A percentile compares a stretch with the other conserved stretches of the same genome.
phyloP scores from a whole-genome alignment of 2,888 invertebrate genomes.

The Dicyrtomina minuta region DNA sequence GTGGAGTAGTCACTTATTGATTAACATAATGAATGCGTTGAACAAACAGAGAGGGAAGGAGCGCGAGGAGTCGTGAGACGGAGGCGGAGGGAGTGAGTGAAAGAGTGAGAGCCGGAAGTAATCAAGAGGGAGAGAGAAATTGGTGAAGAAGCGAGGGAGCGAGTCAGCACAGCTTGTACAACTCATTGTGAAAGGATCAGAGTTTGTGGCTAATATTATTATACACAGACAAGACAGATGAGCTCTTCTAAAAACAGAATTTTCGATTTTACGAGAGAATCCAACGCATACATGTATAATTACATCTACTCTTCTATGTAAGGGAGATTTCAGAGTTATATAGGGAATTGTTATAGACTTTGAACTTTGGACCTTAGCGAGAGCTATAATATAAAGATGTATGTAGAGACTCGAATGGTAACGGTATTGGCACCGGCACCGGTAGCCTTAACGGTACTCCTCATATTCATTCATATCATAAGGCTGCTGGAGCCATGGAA shows the following conservation, averaged over 20 bases:
- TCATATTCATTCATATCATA: too few relatives aligned
- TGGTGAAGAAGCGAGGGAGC: not conserved
- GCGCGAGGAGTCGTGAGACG: not conserved
- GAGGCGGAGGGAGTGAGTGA: not conserved
- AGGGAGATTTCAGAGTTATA: too few relatives aligned
- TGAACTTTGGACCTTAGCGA: not conserved
- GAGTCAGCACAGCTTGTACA: not conserved
- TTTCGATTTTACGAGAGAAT: not conserved
- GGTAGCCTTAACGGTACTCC: too few relatives aligned
- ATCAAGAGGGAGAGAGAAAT: not conserved
- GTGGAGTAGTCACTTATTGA: slow-evolving; percentile 7
- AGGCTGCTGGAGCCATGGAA: too few relatives aligned
- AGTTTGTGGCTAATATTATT: not conserved
- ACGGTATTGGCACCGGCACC: too few relatives aligned
- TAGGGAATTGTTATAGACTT: not conserved
- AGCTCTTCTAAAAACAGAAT: too few relatives aligned
- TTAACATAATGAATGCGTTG: slow-evolving; percentile 20
- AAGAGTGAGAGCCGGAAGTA: slow-evolving; percentile 16
- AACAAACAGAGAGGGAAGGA: not conserved
- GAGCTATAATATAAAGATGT: not conserved
- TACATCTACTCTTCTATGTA: too few relatives aligned
- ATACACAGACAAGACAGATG: too few relatives aligned
- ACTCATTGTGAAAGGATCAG: not conserved
- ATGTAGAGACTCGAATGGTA: not conserved
- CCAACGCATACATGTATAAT: not conserved